Percentiles rank a stretch among this genome's conserved stretches.
Conservation (phyloP, 1,140 invertebrate species). For the roundworm (Caenorhabditis elegans) region WBcel235 BX284606.5:373501-374000, state of each 20-base stretch:
- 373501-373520: background rate
- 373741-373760: background rate
- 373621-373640: background rate
- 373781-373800: background rate
- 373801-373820: background rate
- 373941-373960: background rate
- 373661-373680: background rate
- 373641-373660: background rate
- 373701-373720: background rate
- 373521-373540: background rate
- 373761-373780: background rate
- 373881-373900: background rate
- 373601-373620: background rate
- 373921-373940: background rate
- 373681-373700: background rate
- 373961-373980: background rate
- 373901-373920: background rate
- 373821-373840: background rate
- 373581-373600: background rate
- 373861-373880: background rate
- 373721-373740: background rate
- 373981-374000: background rate
- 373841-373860: background rate
- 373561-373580: background rate
- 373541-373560: background rate